Evolutionary conservation across 2,113 vertebrate species (phyloP), one percentile per base, ranked within the genome.

Genomic region (Mohoua ochrocephala): DNA sequence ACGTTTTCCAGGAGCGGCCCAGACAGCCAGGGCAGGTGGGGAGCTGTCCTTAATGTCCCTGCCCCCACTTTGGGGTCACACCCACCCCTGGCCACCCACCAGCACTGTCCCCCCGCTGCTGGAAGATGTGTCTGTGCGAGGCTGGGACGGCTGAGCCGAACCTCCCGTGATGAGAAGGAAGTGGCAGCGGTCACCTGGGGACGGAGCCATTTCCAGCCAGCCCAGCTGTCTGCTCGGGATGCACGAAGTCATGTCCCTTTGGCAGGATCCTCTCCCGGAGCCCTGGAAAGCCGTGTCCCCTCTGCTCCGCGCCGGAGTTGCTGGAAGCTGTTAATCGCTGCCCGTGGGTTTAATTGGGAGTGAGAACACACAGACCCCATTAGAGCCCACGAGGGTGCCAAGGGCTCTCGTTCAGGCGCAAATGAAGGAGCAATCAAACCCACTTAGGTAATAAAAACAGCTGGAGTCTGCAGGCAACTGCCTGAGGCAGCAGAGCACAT

Each of bases 371-470:
- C 75, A 92, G 95, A 91, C 71, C 85, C 92, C 83, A 92, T 93
- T 96, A 94, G 78, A 93, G 95, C 91, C 92, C 96, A 87, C 67
- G 80, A 95, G 91, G 92, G 88, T 93, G 90, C 93, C 90, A 94
- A 91, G 74, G 56, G 92, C 91, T 91, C 90, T 78, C 42, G 5
- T 41, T 91, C 88, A 96, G 93, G 93, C 88, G 85, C 91, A 90
- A 87, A 77, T 31, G 92, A 89, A 92, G 92, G 91, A 95, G 91
- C 83, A 94, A 96, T 95, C 92, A 95, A 87, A 89, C 83, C 92
- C 92, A 93, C 90, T 95, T 96, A 94, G 93, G 93, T 95, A 93
- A 94, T 95, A 95, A 95, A 97, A 96, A 56, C 96, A 97, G 88
- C 93, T 97, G 92, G 88, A 94, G 90, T 91, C 92, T 96, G 92